Evolutionary conservation across 2,113 vertebrate genomes (phyloP), one percentile per base, ranked within the genome.

Genomic region (Rhea pennata): DNA sequence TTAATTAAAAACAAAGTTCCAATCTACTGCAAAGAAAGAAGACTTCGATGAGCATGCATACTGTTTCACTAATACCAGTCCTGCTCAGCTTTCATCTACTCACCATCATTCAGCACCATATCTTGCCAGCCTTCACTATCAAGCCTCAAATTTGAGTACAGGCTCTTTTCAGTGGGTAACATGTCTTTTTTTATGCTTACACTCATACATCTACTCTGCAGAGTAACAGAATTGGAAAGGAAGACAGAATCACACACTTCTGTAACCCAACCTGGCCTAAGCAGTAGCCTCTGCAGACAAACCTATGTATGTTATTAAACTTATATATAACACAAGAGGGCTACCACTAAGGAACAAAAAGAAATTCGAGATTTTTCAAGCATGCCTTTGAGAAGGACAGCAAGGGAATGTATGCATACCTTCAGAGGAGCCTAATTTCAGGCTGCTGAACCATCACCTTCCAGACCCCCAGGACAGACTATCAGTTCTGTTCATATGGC

Each of bases 161-260:
- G 87, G 46, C 26, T 59, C 15, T 91, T 95, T 93, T 87, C 70
- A 87, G 71, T 70, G 78, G 48, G 48, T 62, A 94, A 93, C 26
- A 54, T 42, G 21, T 84, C 27, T 10, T 88, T 53, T 78, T 66
- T 77, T 82, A 58, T 65, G 66, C 70, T 36, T 36, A 89, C 39
- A 75, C 61, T 72, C 53, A 74, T 65, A 88, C 44, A 61, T 88
- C 84, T 84, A 74, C 51, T 92, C 73, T 88, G 84, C 65, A 69
- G 72, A 83, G 65, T 59, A 61, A 76, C 75, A 93, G 86, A 58
- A 54, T 89, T 91, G 90, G 80, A 88, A 87, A 13, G 40, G 66
- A 93, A 79, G 92, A 88, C 62, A 83, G 92, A 88, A 62, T 85
- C 66, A 87, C 36, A 42, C 58, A 78, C 64, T 81, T 94, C 75